Base-by-base conservation (phyloP, 2,113 vertebrate species). In the Bungarus multicinctus region DNA sequence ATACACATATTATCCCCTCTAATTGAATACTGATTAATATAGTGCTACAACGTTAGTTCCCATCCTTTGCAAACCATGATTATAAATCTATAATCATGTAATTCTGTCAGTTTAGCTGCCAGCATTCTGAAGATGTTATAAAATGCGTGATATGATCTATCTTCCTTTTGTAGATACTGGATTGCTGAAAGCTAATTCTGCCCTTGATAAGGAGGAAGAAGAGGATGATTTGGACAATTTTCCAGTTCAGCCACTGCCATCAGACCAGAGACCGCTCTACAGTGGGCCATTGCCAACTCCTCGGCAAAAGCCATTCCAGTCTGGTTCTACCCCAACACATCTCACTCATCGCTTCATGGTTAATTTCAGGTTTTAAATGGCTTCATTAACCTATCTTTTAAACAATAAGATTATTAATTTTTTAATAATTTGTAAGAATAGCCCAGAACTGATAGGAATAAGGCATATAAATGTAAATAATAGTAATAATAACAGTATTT, bases 291-390 rank as follows among this genome's bases (percentile, higher is more conserved):
- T 98, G 97, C 99, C 99, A 64, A 99, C 99, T 1, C 97, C 98
- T 0, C 98, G 85, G 34, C 99, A 99, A 95, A 99, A 98, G 92
- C 98, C 99, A 0, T 99, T 99, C 95, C 99, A 99, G 95, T 94
- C 99, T 0, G 98, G 98, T 64, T 99, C 99, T 95, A 99, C 99
- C 2, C 99, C 99, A 0, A 92, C 95, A 0, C 98, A 99, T 53
- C 99, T 99, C 95, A 98, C 97, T 43, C 99, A 99, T 96, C 98
- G 99, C 81, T 99, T 99, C 96, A 99, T 99, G 99, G 99, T 99
- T 96, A 96, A 96, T 85, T 43, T 87, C 1, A 0, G 22, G 25
- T 30, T 58, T 92, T 55, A 34, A 9, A 64, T 22, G 8, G 16
- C 81, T 94, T 57, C 27, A 11, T 52, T 50, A 91, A 6, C 30